Evolutionary conservation across 1,140 invertebrate species (phyloP).

Genomic region (Capitella teleta): DNA sequence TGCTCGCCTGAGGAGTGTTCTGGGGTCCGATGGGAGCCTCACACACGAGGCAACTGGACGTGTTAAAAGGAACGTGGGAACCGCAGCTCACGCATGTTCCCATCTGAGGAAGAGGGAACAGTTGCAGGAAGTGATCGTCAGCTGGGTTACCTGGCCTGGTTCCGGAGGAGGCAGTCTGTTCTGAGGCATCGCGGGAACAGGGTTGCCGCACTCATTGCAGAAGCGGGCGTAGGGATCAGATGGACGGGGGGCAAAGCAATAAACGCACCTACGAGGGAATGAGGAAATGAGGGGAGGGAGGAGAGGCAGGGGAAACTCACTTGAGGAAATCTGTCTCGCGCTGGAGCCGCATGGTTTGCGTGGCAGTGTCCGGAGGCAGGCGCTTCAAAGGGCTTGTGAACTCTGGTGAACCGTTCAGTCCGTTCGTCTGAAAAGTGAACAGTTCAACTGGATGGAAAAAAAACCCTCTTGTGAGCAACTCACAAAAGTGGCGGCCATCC

Average conservation of each 20-base stretch:
- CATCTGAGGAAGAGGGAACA: conserved; percentile 21
- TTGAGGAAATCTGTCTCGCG: conserved; percentile 38
- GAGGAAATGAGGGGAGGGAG: background rate
- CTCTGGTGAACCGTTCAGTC: too few species aligned
- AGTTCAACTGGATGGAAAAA: too few species aligned
- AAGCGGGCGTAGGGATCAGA: conserved; percentile 30
- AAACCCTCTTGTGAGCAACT: too few species aligned
- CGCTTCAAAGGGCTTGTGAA: conserved; percentile 7
- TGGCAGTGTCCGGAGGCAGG: conserved; percentile 20
- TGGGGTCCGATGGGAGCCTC: conserved; percentile 36
- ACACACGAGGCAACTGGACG: conserved; percentile 33
- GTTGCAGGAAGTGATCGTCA: background rate
- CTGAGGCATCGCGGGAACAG: conserved; percentile 23
- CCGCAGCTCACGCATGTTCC: conserved; percentile 35
- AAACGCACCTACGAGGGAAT: conserved; percentile 24
- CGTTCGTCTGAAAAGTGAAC: too few species aligned
- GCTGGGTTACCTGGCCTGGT: conserved; percentile 21
- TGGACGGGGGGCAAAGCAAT: conserved; percentile 31
- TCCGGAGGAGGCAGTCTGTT: conserved; percentile 26
- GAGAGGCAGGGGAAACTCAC: conserved; percentile 16
- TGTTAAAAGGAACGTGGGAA: conserved; percentile 37
- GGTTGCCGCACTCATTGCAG: conserved; percentile 30
- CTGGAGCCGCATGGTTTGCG: conserved; percentile 26
- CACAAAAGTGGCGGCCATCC: too few species aligned
- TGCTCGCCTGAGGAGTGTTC: conserved; percentile 22